Conservation (phyloP, 2,888 invertebrate genomes). For the Spilosoma lubricipeda region DNA sequence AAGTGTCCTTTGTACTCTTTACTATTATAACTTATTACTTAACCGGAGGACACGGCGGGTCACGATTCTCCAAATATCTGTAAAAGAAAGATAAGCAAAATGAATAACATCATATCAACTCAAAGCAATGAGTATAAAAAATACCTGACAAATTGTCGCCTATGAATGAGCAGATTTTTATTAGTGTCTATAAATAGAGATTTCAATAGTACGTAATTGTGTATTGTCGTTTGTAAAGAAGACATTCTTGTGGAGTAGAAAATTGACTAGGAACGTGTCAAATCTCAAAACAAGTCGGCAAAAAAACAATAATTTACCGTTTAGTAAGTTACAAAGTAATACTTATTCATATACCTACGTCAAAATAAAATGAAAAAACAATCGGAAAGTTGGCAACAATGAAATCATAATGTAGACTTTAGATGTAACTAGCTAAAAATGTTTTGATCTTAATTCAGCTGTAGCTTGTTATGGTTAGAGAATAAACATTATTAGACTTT, state of each 20-base stretch:
- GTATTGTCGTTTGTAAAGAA: not conserved
- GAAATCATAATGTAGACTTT: not conserved
- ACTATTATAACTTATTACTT: not conserved
- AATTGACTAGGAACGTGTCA: not conserved
- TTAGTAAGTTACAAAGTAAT: not conserved
- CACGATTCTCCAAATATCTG: constrained; percentile 10
- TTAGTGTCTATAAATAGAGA: not conserved
- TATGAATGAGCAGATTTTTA: not conserved
- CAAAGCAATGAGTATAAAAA: not conserved
- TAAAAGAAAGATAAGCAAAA: not conserved
- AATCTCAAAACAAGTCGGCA: not conserved
- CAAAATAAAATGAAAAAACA: not conserved
- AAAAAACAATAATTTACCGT: not conserved
- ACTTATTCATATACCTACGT: not conserved
- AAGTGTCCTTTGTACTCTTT: not conserved
- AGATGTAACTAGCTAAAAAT: no score
- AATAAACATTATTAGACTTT: no score
- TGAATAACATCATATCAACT: not conserved
- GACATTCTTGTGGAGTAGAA: not conserved
- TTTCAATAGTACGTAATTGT: not conserved
- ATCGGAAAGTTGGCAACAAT: not conserved
- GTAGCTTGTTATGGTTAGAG: no score
- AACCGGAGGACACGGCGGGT: constrained; percentile 4
- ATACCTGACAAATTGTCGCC: not conserved
- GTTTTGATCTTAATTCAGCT: no score